Evolutionary conservation across 1,140 invertebrate species (phyloP), one percentile per base, ranked within the genome.

Genomic region (Propsilocerus akamusi): DNA sequence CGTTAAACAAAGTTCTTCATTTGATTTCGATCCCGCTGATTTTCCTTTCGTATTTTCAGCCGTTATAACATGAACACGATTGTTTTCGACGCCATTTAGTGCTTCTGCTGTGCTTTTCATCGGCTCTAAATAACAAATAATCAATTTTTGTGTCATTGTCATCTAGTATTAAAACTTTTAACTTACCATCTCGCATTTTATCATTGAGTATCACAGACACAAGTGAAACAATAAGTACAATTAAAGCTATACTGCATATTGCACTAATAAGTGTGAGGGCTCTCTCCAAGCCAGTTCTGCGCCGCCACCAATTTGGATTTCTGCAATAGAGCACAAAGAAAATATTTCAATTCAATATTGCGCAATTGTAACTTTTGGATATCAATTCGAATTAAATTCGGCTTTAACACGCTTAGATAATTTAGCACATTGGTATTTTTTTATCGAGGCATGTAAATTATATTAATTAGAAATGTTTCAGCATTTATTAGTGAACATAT

Each of bases 291-390:
- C 77, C 72, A 11, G 82, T 86, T 54, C 86, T 70, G 53, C 84
- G 73, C 54, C 79, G 79, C 87, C 86, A 91, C 81, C 84, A 90
- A 66, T 83, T 84, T 57, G 84, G 84, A 65, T 85, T 84, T 68
- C 85, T 89, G 65, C 6, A 68, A 69, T 55, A 57, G 59, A 69
- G 58, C 7, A 47, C 4, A 53, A 56, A 26, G 46, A 51, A 53
- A 51, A 52, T n/a, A n/a, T n/a, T n/a, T n/a, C n/a, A n/a, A n/a
- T n/a, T n/a, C n/a, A n/a, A n/a, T n/a, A n/a, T n/a, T n/a, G n/a
- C n/a, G n/a, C n/a, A n/a, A n/a, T n/a, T n/a, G n/a, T n/a, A n/a
- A n/a, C n/a, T n/a, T n/a, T n/a, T n/a, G n/a, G n/a, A n/a, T n/a
- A n/a, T n/a, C n/a, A n/a, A n/a, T n/a, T n/a, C n/a, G n/a, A n/a